Percentiles rank a stretch among this genome's conserved stretches.
These are phyloP conservation scores for Parnassius smintheus DNA, from an alignment of 2,888 invertebrate genomes.

Conservation along the genomic window DNA sequence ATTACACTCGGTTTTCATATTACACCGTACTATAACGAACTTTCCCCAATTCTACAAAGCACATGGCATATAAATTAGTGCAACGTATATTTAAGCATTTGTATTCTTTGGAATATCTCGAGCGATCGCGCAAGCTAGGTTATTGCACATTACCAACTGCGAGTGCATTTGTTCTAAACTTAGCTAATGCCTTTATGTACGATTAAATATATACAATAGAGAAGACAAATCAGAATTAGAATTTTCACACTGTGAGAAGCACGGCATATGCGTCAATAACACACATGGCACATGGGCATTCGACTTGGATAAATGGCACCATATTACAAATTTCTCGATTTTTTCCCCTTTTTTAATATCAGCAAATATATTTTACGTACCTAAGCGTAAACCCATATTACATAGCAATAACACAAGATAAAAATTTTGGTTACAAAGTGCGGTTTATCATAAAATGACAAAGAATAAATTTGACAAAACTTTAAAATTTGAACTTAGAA, in stretches of 20 bases:
- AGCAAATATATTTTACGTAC: constrained; percentile 25
- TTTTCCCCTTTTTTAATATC: constrained; percentile 13
- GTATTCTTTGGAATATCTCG: neutral
- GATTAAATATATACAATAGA: constrained; percentile 47
- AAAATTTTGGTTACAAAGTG: constrained; percentile 2
- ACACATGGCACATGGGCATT: constrained; percentile 53
- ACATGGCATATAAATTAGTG: neutral
- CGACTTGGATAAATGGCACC: constrained; percentile 46
- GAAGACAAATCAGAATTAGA: constrained; percentile 62
- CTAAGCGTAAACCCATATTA: neutral
- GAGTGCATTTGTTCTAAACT: constrained; percentile 59
- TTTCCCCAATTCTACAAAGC: neutral
- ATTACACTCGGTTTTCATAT: neutral
- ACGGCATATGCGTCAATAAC: constrained; percentile 45
- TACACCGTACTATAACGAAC: neutral
- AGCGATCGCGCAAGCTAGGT: constrained; percentile 29
- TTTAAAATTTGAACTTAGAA: constrained; percentile 14
- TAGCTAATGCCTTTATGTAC: constrained; percentile 51
- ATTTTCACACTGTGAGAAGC: constrained; percentile 44
- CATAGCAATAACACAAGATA: constrained; percentile 1
- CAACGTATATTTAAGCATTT: too few relatives aligned
- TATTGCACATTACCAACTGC: constrained; percentile 39
- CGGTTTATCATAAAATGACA: constrained; percentile 3
- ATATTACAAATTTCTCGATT: constrained; percentile 52
- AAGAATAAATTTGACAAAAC: neutral